These are phyloP conservation scores for Cepphus grylle DNA, from an alignment of 2,113 vertebrate genomes.

Conservation along the genomic window DNA sequence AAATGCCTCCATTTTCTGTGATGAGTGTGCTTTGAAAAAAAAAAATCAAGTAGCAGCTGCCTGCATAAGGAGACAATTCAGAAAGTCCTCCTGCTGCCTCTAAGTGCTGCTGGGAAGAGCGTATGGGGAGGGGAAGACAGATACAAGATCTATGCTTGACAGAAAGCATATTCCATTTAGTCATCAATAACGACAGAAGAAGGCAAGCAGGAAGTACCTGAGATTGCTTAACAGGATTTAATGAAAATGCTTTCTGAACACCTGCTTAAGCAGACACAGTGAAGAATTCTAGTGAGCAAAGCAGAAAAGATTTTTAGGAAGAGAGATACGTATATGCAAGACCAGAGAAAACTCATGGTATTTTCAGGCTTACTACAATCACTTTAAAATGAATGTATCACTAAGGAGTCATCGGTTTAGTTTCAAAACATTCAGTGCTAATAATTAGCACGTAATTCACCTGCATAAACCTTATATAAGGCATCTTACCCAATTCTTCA, in stretches of 20 bases:
- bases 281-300: not conserved
- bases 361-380: not conserved
- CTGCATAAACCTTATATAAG: not conserved
- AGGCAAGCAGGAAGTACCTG: not conserved
- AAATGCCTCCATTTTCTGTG: not conserved
- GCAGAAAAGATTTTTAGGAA: not conserved
- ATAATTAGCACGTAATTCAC: not conserved
- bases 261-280: not conserved
- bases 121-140: not conserved
- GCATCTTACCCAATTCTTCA: conserved; percentile 89
- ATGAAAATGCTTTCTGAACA: not conserved
- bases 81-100: not conserved
- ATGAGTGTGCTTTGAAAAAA: not conserved
- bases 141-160: not conserved
- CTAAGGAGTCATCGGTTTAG: not conserved
- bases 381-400: not conserved
- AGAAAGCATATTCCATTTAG: not conserved
- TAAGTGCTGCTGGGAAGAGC: not conserved
- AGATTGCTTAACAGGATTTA: not conserved
- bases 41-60: not conserved
- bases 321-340: not conserved
- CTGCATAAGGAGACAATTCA: not conserved
- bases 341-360: not conserved
- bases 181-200: not conserved
- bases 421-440: not conserved